Conservation (phyloP, 1,140 invertebrate species). For the Mamestra configurata region DNA sequence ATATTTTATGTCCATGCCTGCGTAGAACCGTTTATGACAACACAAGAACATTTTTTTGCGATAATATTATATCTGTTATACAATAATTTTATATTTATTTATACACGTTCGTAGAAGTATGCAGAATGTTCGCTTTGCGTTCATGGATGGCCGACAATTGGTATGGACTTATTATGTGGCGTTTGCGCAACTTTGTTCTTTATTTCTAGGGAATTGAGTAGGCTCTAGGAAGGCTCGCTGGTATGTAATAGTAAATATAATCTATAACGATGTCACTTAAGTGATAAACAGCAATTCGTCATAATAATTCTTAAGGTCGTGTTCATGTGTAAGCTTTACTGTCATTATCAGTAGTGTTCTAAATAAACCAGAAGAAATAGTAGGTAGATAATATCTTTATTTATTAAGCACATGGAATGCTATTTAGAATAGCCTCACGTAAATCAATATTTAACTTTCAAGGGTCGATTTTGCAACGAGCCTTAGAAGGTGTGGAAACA, state of each 20-base stretch:
- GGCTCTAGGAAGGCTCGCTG: neutral
- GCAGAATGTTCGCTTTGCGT: neutral
- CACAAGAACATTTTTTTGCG: slow-evolving; percentile 27
- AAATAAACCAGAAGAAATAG: neutral
- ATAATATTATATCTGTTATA: neutral
- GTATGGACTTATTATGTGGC: neutral
- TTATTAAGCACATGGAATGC: neutral
- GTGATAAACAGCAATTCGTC: slow-evolving; percentile 15
- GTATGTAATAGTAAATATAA: neutral
- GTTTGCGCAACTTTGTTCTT: neutral
- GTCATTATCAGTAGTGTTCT: neutral
- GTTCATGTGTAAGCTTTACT: neutral
- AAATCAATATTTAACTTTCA: neutral
- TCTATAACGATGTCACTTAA: neutral
- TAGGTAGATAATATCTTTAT: neutral
- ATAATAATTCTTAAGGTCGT: neutral
- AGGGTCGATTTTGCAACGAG: neutral
- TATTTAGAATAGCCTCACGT: neutral
- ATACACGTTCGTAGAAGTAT: slow-evolving; percentile 1
- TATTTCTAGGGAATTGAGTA: neutral
- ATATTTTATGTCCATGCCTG: slow-evolving; percentile 32
- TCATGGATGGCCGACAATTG: slow-evolving; percentile 3
- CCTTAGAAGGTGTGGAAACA: no score
- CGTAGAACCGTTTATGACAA: slow-evolving; percentile 29
- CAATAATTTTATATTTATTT: slow-evolving; percentile 26